Evolutionary conservation across 2,113 vertebrate genomes (phyloP), one percentile per base, ranked within the genome.

Genomic region (Bombycilla garrulus): DNA sequence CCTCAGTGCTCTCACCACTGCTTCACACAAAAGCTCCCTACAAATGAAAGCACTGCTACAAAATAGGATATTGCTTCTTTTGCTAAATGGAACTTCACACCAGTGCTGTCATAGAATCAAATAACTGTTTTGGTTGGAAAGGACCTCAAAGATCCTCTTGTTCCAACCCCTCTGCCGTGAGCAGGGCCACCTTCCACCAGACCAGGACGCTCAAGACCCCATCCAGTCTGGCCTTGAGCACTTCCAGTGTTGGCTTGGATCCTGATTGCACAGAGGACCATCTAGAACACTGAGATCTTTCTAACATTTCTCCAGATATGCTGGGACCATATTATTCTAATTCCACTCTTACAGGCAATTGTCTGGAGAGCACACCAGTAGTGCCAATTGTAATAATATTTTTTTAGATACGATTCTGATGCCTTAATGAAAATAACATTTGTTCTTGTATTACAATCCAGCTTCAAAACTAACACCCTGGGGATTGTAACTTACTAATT

Each of bases 321-420:
- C 35, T 51, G n/a, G 14, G 12, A 61, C 47, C 8, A 1, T 20
- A 16, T 17, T 40, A 22, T 7, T 79, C 5, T 8, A 44, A 19
- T 72, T 69, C 31, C 13, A 29, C 8, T 65, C 28, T 62, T 15
- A 47, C 0, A 0, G 21, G 10, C 38, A 0, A 0, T 13, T 18
- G 3, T 45, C 70, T 87, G 11, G 40, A 44, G 48, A 72, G 0
- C 18, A 24, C 21, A 50, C 12, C 14, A 13, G 14, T 4, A 51
- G 35, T 38, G 26, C 3, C 53, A 67, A 18, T 15, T 6, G 6
- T 25, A 69, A 53, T 13, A 28, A 12, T 38, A 16, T 6, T 71
- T 54, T 77, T 61, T 42, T 56, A 79, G 12, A 12, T 44, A 38
- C 1, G 5, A 70, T 45, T 45, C 22, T 35, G 22, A 50, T 22